These are phyloP conservation scores for Agapornis canus DNA, from an alignment of 2,797 vertebrate genomes.

Conservation along the genomic window DNA sequence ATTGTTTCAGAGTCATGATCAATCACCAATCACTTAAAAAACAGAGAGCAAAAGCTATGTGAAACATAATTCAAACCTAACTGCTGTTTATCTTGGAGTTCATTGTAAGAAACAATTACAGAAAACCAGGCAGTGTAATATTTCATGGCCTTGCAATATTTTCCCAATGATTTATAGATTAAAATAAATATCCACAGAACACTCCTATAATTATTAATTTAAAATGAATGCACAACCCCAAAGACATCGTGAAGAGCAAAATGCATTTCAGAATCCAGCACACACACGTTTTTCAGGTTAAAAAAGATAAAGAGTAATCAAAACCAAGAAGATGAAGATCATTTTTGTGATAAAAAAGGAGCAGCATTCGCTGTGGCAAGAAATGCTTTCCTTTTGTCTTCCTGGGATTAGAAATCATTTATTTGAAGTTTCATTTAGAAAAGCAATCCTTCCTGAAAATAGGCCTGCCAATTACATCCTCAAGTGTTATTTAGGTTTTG, in stretches of 20 bases:
- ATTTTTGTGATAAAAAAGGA: not conserved
- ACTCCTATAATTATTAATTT: not conserved
- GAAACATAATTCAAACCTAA: not conserved
- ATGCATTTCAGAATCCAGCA: not conserved
- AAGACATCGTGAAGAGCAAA: not conserved
- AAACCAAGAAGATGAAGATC: not conserved
- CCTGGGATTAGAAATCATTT: not conserved
- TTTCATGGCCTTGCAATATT: not conserved
- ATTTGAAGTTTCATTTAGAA: not conserved
- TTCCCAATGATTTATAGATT: not conserved
- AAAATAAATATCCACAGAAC: not conserved
- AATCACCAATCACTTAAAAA: not conserved
- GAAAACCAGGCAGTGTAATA: not conserved
- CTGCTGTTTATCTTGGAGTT: not conserved
- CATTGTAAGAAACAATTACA: not conserved
- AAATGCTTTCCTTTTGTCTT: not conserved
- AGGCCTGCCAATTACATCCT: not conserved
- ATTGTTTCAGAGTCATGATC: not conserved
- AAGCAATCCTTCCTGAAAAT: not conserved
- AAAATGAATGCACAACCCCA: not conserved
- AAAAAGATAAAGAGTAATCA: not conserved
- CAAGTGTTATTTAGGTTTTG: not conserved
- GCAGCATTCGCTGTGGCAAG: not conserved
- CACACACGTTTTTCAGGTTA: not conserved
- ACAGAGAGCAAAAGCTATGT: not conserved